Evolutionary conservation across 2,888 invertebrate genomes (phyloP), one percentile per base, ranked within the genome.

Genomic region (Hypomecis atomaria): DNA sequence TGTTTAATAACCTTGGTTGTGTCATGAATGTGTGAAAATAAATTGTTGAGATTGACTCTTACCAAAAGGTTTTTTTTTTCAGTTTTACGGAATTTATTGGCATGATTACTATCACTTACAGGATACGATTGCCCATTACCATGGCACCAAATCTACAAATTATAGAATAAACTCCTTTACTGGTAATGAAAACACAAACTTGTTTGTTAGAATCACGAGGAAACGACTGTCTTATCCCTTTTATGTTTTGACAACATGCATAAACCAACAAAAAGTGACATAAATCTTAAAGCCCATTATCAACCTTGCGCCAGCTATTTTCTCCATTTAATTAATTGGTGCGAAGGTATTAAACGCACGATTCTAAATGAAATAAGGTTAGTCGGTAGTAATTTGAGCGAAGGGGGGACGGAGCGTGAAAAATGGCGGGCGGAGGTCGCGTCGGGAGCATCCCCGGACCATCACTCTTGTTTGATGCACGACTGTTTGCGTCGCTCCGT

Each of bases 331-430:
- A 49, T 49, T 45, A 56, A 56, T 56, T 44, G 23, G 47, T 38
- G 47, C 10, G 13, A 56, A 45, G 47, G 44, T 47, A 70, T 70
- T 69, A 70, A 71, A 68, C 61, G 67, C 67, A 67, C 66, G 67
- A 68, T 68, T 67, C 66, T 77, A 85, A 84, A 84, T 80, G 79
- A 72, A 81, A 80, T 82, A 77, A 81, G 81, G 77, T 82, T 76
- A 77, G 77, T 56, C 37, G 45, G 71, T 74, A 72, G 78, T 79
- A 79, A 83, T 83, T 85, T 84, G 58, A 47, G 23, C 42, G 53
- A 42, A 44, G 50, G 50, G 47, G 49, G 50, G 71, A 74, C 73
- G 75, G 70, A 71, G 75, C 74, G 76, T 81, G 79, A 82, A 82
- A 86, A 85, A 84, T 80, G 78, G 78, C 70, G 71, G 65, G 56